These are phyloP conservation scores for Monodelphis domestica DNA, from an alignment of 2,797 vertebrate species.

Conservation along the genomic window DNA sequence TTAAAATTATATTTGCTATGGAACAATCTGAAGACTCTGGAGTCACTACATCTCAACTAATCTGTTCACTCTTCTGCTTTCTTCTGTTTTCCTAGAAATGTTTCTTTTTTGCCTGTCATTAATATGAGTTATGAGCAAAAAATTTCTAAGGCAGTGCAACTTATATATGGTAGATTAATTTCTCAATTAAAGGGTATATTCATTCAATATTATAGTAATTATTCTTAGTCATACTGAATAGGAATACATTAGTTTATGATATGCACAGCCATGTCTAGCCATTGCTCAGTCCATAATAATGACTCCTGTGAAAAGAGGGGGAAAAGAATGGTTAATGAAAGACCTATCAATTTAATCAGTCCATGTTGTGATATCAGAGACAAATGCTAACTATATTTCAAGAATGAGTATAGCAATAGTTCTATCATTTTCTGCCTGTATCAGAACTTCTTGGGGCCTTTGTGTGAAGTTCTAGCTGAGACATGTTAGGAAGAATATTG, in stretches of 20 bases:
- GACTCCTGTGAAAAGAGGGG: not conserved
- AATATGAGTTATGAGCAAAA: not conserved
- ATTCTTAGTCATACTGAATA: constrained; percentile 10
- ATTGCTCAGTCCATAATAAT: not conserved
- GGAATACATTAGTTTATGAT: not conserved
- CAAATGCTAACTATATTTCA: not conserved
- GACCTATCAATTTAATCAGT: not conserved
- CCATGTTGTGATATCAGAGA: not conserved
- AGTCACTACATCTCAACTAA: not conserved
- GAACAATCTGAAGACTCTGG: not conserved
- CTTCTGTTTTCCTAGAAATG: not conserved
- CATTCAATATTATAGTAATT: not conserved
- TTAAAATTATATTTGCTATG: not conserved
- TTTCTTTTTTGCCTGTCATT: constrained; percentile 2
- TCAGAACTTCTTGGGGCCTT: not conserved
- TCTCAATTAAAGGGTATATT: constrained; percentile 5
- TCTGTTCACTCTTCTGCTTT: not conserved
- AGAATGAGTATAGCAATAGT: not conserved
- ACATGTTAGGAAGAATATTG: not conserved
- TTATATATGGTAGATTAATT: too few relatives aligned
- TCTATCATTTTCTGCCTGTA: not conserved
- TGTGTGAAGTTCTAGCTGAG: not conserved
- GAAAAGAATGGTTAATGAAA: not conserved
- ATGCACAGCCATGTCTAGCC: not conserved
- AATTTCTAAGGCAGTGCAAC: not conserved